Evolutionary conservation across 2,113 vertebrate genomes (phyloP), one percentile per base, ranked within the genome.

Genomic region (Heterotis niloticus): DNA sequence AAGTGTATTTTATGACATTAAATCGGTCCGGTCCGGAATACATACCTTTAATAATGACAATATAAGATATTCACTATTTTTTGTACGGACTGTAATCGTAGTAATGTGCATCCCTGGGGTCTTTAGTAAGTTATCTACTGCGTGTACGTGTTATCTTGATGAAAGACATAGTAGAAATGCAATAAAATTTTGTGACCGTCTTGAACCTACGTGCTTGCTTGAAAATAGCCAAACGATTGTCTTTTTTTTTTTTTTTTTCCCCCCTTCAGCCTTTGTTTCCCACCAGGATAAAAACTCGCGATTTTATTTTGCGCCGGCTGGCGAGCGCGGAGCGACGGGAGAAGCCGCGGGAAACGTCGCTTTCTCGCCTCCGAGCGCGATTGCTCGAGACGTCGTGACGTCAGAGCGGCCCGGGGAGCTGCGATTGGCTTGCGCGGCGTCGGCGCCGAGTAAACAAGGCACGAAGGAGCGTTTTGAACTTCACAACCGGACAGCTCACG

Each of bases 381-480:
- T 92, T 93, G 92, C 91, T 80, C 62, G 56, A 34, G 16, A 60
- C n/a, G 34, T 26, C 75, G 81, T 89, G 89, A 92, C 82, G 93
- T 93, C 91, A 90, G 82, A 91, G 77, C 85, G 75, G 79, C 86
- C 83, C 85, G 79, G 81, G 77, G 75, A 81, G 72, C 80, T 65
- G 84, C 86, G 91, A 93, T 93, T 92, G 91, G 92, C 83, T 83
- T 78, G 87, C 80, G 78, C 74, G 34, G 83, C 83, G 84, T 82
- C 71, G 34, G 73, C 76, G 83, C 78, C 87, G 84, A 86, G 91
- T 89, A 87, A 84, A 91, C 88, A 91, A 91, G 91, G 90, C 90
- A 57, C 90, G 89, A 78, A 91, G 86, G 91, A 91, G 83, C 86
- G 88, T 85, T 87, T 86, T 92, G 89, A 92, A 94, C 91, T 93